Evolutionary conservation across 1,140 invertebrate species (phyloP), one percentile per base, ranked within the genome.

Genomic region (Episyrphus balteatus): DNA sequence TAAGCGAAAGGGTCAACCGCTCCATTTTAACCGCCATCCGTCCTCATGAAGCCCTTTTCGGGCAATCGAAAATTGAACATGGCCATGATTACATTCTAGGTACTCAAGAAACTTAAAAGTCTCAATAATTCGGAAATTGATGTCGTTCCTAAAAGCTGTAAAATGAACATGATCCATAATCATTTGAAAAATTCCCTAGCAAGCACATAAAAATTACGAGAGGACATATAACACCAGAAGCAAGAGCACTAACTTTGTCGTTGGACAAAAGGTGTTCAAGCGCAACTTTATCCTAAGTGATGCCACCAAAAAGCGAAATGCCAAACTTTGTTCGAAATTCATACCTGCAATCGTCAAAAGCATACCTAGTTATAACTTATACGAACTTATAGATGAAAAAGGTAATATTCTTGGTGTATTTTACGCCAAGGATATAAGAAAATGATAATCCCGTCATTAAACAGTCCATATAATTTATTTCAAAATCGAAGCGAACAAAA

Each of bases 11-110:
- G 11, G 41, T 48, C n/a, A 48, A 48, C 33, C 6, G 15, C 18
- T 48, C 47, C 5, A 19, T 48, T 17, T 32, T 48, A 34, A 8
- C 47, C 7, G 47, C 40, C 18, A 42, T 43, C 12, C 11, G 41
- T 34, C 33, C 33, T 9, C n/a, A 34, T 34, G 9, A 34, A 10
- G 33, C 33, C 9, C n/a, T 34, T 9, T 34, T 34, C 33, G 33
- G 33, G 9, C 33, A n/a, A 9, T n/a, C 9, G 33, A 34, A 10
- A n/a, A n/a, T 34, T 9, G n/a, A 9, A n/a, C 33, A 34, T n/a
- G 33, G 33, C 9, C n/a, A 9, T 9, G 33, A 9, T n/a, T 34
- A 34, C n/a, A 9, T 9, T 34, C 9, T n/a, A n/a, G n/a, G n/a
- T 34, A 10, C n/a, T 34, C 33, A 9, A 34, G 9, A 9, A 34